Percentiles rank a stretch among this genome's conserved stretches.
These are phyloP conservation scores for Phalacrocorax carbo DNA, from an alignment of 2,113 vertebrate genomes.

Conservation along the genomic window DNA sequence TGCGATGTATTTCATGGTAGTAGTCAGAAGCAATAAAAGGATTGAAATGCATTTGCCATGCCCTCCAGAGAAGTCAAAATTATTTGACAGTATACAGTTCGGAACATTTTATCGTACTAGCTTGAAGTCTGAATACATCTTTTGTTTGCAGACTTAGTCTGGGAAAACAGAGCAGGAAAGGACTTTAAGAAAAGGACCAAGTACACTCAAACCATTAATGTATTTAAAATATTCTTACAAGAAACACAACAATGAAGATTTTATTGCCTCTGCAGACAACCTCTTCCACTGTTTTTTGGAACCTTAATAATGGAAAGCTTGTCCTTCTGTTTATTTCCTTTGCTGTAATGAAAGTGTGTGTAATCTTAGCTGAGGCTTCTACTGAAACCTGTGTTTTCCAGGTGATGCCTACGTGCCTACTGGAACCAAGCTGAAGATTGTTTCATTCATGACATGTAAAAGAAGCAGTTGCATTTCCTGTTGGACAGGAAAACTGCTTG, in stretches of 20 bases:
- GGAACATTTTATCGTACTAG: neutral
- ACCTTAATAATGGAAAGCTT: neutral
- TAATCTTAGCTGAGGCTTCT: neutral
- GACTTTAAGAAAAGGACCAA: neutral
- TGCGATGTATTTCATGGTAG: neutral
- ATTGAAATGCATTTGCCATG: neutral
- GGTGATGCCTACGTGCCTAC: neutral
- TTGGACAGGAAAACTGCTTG: neutral
- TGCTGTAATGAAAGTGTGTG: neutral
- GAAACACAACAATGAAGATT: neutral
- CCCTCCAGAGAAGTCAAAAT: neutral
- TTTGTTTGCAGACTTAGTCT: neutral
- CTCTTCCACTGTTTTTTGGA: neutral
- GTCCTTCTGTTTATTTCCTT: neutral
- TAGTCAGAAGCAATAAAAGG: neutral
- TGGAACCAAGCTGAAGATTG: neutral
- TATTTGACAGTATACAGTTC: neutral
- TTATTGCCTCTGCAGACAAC: neutral
- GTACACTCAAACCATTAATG: neutral
- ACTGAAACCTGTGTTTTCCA: neutral
- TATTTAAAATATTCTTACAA: neutral
- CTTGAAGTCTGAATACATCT: neutral
- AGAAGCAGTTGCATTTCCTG: neutral
- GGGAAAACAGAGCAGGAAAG: neutral
- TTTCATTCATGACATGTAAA: neutral